Conservation (phyloP, 2,888 invertebrate genomes). For the Meganola albula region DNA sequence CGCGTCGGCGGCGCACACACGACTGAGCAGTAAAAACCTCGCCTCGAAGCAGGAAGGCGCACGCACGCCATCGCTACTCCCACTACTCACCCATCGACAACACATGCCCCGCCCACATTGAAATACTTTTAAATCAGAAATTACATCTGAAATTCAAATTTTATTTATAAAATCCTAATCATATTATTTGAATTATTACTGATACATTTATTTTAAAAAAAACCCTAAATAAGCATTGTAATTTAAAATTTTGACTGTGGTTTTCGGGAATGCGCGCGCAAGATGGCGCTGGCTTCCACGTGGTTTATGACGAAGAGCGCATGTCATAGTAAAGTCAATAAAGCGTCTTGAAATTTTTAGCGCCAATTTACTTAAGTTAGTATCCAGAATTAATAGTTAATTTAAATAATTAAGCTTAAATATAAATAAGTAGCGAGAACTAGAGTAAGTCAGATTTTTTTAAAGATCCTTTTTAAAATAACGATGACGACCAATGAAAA, state of each 20-base stretch:
- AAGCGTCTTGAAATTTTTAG: no score
- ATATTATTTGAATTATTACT: no score
- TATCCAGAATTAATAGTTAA: neutral
- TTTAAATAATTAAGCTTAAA: neutral
- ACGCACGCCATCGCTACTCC: conserved; percentile 37
- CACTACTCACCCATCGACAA: conserved; percentile 22
- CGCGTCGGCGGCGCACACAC: conserved; percentile 50
- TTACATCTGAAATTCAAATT: no score
- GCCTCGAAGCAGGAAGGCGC: conserved; percentile 50
- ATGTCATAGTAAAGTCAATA: conserved; percentile 26
- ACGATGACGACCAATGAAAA: no score
- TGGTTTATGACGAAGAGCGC: conserved; percentile 31
- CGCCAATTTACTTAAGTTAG: no score
- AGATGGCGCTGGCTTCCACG: conserved; percentile 20
- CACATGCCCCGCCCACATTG: conserved; percentile 31
- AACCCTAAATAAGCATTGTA: no score
- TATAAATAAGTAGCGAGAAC: no score
- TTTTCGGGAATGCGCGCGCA: conserved; percentile 16
- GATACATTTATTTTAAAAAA: no score
- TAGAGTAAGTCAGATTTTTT: no score
- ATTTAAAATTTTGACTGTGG: no score
- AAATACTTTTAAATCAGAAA: conserved; percentile 21
- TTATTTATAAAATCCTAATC: no score
- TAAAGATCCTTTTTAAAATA: no score
- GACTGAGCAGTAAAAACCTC: conserved; percentile 41